A percentile compares a stretch with the other conserved stretches of the same genome.
phyloP scores from a whole-genome alignment of 1,140 invertebrate species.

The Drosophila yakuba region DNA sequence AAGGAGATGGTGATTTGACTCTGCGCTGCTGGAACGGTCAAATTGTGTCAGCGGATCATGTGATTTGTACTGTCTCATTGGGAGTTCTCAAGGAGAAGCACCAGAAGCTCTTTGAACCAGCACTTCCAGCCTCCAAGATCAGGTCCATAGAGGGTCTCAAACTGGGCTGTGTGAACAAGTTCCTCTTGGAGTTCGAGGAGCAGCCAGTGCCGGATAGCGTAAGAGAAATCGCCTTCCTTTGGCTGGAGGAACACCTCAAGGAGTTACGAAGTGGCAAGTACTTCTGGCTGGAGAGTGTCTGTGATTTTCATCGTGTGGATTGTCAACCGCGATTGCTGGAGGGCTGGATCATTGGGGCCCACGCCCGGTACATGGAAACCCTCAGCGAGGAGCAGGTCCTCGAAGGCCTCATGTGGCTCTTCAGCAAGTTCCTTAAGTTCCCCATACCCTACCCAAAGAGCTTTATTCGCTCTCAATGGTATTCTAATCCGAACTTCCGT shows the following conservation, averaged over 20 bases:
- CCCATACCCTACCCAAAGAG: slow-evolving; percentile 49
- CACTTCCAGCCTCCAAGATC: slow-evolving; percentile 87
- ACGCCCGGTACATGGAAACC: slow-evolving; percentile 86
- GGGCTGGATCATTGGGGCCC: slow-evolving; percentile 87
- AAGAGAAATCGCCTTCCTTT: slow-evolving; percentile 85
- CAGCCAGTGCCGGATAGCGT: slow-evolving; percentile 87
- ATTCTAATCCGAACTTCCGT: slow-evolving; percentile 87
- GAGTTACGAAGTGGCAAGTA: slow-evolving; percentile 60
- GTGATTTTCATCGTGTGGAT: slow-evolving; percentile 88
- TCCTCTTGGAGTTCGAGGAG: slow-evolving; percentile 89
- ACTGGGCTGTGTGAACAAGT: slow-evolving; percentile 90
- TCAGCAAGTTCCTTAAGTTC: slow-evolving; percentile 83
- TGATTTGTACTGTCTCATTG: slow-evolving; percentile 89
- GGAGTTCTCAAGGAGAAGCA: slow-evolving; percentile 89
- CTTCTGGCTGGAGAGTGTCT: slow-evolving; percentile 88
- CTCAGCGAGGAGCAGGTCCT: slow-evolving; percentile 85
- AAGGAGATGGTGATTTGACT: slow-evolving; percentile 33
- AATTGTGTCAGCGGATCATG: slow-evolving; percentile 87
- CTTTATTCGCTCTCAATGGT: slow-evolving; percentile 87
- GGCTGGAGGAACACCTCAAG: slow-evolving; percentile 85
- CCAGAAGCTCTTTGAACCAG: slow-evolving; percentile 87
- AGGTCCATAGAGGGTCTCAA: slow-evolving; percentile 88
- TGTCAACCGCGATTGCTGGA: slow-evolving; percentile 89
- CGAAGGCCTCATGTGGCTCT: slow-evolving; percentile 84
- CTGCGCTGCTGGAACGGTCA: slow-evolving; percentile 87